Evolutionary conservation across 2,888 invertebrate genomes (phyloP).

Genomic region (Conops quadrifasciatus): DNA sequence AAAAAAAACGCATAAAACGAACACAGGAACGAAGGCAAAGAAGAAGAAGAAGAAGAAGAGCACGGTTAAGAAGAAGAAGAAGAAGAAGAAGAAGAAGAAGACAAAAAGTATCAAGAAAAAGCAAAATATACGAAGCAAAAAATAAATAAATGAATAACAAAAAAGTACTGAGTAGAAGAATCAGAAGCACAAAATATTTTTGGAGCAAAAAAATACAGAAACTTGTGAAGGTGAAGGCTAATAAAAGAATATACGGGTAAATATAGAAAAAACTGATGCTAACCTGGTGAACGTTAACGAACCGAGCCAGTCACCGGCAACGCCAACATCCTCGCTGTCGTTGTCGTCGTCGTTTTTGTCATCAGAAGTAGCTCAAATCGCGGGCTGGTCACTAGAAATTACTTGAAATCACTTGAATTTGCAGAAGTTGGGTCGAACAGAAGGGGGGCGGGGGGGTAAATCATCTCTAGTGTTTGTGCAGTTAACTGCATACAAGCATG

Average conservation of each 20-base stretch:
- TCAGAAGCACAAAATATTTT: too few species aligned
- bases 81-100: background rate
- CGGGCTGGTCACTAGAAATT: too few species aligned
- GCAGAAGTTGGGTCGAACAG: background rate
- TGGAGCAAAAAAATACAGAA: too few species aligned
- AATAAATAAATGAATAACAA: background rate
- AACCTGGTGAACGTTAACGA: constrained; percentile 4
- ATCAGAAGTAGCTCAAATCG: too few species aligned
- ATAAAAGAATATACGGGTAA: too few species aligned
- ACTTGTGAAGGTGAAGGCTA: too few species aligned
- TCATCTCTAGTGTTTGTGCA: too few species aligned
- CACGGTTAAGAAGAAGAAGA: background rate
- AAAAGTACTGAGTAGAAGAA: background rate
- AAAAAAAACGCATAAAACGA: background rate
- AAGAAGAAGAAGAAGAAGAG: background rate
- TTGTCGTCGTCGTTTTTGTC: too few species aligned
- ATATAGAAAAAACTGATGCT: too few species aligned
- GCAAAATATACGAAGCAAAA: background rate
- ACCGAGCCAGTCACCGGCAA: background rate
- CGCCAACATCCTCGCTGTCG: background rate
- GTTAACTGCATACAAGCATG: too few species aligned
- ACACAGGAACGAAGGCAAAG: too few species aligned
- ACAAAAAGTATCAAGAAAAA: too few species aligned
- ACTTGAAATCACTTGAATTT: background rate
- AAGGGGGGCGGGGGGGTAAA: background rate